Evolutionary conservation across 2,113 vertebrate genomes (phyloP).

Genomic region (Lamprologus callipterus): DNA sequence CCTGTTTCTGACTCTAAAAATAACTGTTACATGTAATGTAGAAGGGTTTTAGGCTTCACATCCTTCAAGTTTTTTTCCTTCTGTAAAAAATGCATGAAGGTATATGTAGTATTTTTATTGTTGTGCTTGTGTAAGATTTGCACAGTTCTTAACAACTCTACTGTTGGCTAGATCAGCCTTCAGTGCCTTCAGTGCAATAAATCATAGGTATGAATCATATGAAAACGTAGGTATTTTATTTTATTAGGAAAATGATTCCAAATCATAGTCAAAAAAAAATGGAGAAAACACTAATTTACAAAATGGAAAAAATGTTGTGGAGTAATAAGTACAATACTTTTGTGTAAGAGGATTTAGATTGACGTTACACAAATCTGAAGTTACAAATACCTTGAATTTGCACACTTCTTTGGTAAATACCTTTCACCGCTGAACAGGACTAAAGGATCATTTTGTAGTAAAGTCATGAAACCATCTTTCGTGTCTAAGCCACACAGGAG

Average conservation of each 20-base stretch:
- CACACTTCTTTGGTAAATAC: neutral
- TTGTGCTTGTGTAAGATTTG: neutral
- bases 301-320: neutral
- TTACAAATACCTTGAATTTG: neutral
- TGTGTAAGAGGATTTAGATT: neutral
- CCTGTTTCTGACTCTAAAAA: neutral
- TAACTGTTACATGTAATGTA: neutral
- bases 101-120: neutral
- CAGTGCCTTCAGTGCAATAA: neutral
- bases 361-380: neutral
- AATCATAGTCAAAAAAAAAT: neutral
- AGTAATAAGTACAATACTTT: neutral
- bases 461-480: neutral
- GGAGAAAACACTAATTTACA: neutral
- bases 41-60: neutral
- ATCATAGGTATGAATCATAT: neutral
- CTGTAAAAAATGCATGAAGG: neutral
- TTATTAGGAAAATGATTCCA: neutral
- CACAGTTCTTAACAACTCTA: neutral
- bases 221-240: neutral
- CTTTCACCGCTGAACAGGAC: neutral
- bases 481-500: too few species aligned
- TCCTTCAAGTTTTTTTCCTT: neutral
- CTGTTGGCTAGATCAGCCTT: neutral
- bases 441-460: neutral